These are phyloP conservation scores for Crotalus horridus DNA, from an alignment of 2,113 vertebrate genomes.

Conservation along the genomic window DNA sequence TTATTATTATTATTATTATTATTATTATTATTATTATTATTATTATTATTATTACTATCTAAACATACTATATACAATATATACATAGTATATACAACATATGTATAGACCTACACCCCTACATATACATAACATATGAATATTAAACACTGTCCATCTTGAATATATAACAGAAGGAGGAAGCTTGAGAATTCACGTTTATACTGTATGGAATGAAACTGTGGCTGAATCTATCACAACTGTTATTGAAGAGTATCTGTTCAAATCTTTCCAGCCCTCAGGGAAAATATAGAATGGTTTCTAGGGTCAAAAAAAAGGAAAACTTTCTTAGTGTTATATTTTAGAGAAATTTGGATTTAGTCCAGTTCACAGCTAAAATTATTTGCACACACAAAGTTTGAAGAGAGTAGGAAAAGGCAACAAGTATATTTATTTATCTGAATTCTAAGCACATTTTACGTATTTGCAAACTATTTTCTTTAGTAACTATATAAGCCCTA, in stretches of 20 bases:
- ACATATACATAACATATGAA: too few relatives aligned
- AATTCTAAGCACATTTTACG: not conserved
- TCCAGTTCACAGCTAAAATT: not conserved
- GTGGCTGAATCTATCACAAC: not conserved
- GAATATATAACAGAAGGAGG: too few relatives aligned
- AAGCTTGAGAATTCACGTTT: too few relatives aligned
- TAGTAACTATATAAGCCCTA: not conserved
- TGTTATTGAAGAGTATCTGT: not conserved
- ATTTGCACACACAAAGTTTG: not conserved
- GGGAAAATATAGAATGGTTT: not conserved
- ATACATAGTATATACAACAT: too few relatives aligned
- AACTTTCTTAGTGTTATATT: not conserved
- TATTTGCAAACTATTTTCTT: not conserved
- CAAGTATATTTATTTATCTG: not conserved
- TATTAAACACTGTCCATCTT: too few relatives aligned
- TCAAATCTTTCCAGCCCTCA: not conserved
- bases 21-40: too few relatives aligned
- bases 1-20: too few relatives aligned
- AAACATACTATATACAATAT: too few relatives aligned
- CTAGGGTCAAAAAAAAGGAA: not conserved
- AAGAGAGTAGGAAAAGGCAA: not conserved
- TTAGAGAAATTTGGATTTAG: not conserved
- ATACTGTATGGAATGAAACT: not conserved
- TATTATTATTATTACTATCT: too few relatives aligned
- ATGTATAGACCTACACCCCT: too few relatives aligned